These are phyloP conservation scores for Muschampia plurimacula DNA, from an alignment of 2,888 invertebrate genomes.

Conservation along the genomic window DNA sequence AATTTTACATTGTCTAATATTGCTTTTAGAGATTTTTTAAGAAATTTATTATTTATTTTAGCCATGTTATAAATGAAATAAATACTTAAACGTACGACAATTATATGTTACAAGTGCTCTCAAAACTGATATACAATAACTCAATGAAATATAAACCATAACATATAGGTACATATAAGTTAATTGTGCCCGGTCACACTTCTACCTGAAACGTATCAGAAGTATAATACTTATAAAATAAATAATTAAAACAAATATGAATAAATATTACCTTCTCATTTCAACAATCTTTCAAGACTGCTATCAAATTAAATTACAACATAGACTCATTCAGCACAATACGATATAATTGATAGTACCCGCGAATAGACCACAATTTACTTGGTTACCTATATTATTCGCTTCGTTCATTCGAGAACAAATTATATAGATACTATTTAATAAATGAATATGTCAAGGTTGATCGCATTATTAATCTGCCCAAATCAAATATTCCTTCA, in stretches of 20 bases:
- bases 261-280: neutral
- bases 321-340: constrained; percentile 8
- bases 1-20: no score
- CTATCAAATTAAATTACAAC: constrained; percentile 1
- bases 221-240: neutral
- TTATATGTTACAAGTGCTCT: no score
- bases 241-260: neutral
- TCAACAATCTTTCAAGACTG: neutral
- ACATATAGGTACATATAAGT: no score
- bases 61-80: no score
- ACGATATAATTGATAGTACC: constrained; percentile 8
- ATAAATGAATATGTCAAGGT: neutral
- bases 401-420: constrained; percentile 3
- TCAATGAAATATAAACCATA: no score
- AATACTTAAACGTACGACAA: no score
- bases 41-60: no score
- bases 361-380: neutral
- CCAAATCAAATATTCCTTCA: constrained; percentile 16
- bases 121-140: no score
- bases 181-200: no score
- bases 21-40: no score
- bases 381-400: constrained; percentile 4
- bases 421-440: constrained; percentile 5
- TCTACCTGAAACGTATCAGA: no score
- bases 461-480: constrained; percentile 6